Evolutionary conservation across 2,888 invertebrate genomes (phyloP), one percentile per base, ranked within the genome.

Genomic region (Aplocera efformata): DNA sequence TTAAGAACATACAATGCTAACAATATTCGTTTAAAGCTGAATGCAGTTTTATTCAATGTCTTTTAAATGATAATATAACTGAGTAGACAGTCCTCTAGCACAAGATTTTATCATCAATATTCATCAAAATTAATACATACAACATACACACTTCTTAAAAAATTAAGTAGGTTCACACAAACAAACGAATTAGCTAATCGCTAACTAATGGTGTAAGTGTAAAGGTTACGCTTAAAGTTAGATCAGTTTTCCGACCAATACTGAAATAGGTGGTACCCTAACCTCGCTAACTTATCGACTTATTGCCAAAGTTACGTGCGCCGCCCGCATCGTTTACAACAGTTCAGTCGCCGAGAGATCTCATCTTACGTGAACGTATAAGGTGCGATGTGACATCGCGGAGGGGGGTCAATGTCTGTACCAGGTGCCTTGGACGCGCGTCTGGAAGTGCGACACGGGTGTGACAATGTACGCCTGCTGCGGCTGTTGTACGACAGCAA

Each of bases 381-480:
- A 20, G 26, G 39, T 21, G 42, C 41, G 34, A 24, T 13, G 22
- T 7, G 10, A 8, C 6, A 10, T 9, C 1, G 10, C 5, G 17
- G n/a, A 8, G 20, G 26, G 11, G 36, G 31, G 81, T 88, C 86
- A 89, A 83, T 89, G 88, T 50, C 89, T 67, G 68, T 89, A 89
- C 89, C 89, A 88, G 42, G 91, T 85, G 48, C 91, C 91, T 63
- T 91, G 91, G 46, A 91, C 91, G 42, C 91, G 88, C 39, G 91
- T 91, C 55, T 91, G 89, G 72, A 92, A 84, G 74, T 92, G 91
- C 11, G 91, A 90, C 17, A 92, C 91, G 1, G 92, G 92, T 1
- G 92, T 91, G 6, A 92, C 92, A 45, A 92, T 85, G 67, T 91
- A 92, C 0, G 92, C 90, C 56, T 91, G 91, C 61, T 91, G 92